Evolutionary conservation across 1,140 invertebrate genomes (phyloP).

Genomic region (Zaprionus tsacasi): DNA sequence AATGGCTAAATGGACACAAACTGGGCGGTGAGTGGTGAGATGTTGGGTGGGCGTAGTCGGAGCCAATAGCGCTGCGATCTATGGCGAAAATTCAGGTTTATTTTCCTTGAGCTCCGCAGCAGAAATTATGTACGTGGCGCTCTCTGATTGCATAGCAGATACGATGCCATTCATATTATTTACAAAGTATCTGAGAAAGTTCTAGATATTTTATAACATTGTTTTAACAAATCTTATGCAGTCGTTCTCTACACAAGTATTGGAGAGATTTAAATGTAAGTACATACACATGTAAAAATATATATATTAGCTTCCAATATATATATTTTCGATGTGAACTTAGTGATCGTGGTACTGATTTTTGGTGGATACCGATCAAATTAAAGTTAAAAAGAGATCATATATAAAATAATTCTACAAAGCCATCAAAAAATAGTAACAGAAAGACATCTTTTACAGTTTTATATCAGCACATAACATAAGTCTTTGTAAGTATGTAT

Average conservation of each 20-base stretch:
- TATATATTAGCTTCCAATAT: no score
- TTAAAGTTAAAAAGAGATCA: no score
- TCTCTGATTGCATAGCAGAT: background rate
- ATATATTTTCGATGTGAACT: no score
- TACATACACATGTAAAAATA: no score
- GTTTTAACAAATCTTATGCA: background rate
- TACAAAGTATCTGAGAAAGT: conserved; percentile 2
- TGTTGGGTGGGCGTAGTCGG: background rate
- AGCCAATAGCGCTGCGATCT: background rate
- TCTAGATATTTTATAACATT: background rate
- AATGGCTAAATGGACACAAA: conserved; percentile 46
- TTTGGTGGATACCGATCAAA: no score
- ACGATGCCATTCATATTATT: background rate
- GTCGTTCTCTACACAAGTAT: background rate
- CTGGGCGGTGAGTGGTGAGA: conserved; percentile 45
- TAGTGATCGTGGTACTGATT: no score
- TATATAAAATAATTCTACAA: background rate
- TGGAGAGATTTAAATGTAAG: background rate
- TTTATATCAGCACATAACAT: background rate
- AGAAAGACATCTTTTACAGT: background rate
- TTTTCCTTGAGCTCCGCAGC: background rate
- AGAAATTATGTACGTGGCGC: conserved; percentile 7
- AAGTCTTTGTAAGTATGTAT: background rate
- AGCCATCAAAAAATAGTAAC: no score
- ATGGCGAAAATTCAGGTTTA: background rate